Percentiles rank a stretch among this genome's conserved stretches.
phyloP scores from a whole-genome alignment of 2,888 invertebrate species.

The Meandrusa payeni region DNA sequence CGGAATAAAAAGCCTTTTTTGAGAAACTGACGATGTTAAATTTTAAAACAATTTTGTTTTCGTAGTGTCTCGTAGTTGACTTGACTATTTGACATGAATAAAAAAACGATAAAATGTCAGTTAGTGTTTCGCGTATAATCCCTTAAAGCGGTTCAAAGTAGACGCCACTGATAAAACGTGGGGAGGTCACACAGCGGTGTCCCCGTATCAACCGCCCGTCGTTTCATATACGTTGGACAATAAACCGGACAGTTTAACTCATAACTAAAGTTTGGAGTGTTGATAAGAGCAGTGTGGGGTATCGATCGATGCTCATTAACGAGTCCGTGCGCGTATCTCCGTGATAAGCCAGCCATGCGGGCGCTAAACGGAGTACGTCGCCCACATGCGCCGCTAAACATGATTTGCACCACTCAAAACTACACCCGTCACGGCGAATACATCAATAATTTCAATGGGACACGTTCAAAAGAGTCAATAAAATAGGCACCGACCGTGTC shows the following conservation, averaged over 20 bases:
- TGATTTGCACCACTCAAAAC: slow-evolving; percentile 7
- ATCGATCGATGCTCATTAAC: slow-evolving; percentile 59
- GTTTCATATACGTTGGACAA: slow-evolving; percentile 14
- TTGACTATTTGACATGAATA: too few relatives aligned
- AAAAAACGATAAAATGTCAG: not conserved
- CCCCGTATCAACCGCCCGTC: slow-evolving; percentile 25
- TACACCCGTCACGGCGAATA: not conserved
- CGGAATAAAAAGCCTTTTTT: too few relatives aligned
- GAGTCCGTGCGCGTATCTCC: slow-evolving; percentile 56
- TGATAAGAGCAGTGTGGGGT: slow-evolving; percentile 61
- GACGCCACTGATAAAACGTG: slow-evolving; percentile 8
- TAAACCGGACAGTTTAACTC: slow-evolving; percentile 35
- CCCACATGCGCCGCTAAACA: slow-evolving; percentile 32
- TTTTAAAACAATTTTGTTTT: too few relatives aligned
- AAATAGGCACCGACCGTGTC: too few relatives aligned
- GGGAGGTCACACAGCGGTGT: not conserved
- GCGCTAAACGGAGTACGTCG: too few relatives aligned
- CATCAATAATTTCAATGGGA: too few relatives aligned
- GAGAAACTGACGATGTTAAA: too few relatives aligned
- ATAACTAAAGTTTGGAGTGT: slow-evolving; percentile 71
- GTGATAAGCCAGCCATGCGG: slow-evolving; percentile 63
- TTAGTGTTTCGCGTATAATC: slow-evolving; percentile 1
- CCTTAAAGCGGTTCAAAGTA: slow-evolving; percentile 1
- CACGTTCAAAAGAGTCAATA: too few relatives aligned
- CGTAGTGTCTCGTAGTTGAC: too few relatives aligned